Evolutionary conservation across 2,797 vertebrate species (phyloP).

Genomic region (Huso huso): DNA sequence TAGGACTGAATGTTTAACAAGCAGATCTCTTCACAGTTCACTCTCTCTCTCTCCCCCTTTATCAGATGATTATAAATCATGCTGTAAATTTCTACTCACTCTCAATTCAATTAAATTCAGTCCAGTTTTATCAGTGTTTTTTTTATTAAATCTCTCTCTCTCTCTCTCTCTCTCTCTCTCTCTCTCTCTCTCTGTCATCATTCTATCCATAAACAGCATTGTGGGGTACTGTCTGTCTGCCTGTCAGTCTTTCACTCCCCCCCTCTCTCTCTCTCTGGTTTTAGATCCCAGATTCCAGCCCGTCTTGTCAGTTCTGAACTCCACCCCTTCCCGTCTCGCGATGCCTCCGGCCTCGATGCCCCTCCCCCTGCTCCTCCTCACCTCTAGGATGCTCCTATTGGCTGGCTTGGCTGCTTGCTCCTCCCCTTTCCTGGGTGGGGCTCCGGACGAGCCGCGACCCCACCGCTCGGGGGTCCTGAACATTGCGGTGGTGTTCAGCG

Average conservation of each 20-base stretch:
- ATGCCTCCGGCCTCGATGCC: constrained; percentile 50
- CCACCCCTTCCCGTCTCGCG: constrained; percentile 11
- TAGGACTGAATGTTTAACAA: too few relatives aligned
- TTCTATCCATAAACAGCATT: background rate
- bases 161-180: constrained; percentile 40
- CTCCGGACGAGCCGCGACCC: constrained; percentile 24
- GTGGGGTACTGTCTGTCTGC: background rate
- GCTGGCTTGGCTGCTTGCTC: constrained; percentile 55
- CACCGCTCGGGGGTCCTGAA: constrained; percentile 44
- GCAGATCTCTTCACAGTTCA: too few relatives aligned
- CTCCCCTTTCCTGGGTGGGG: constrained; percentile 72
- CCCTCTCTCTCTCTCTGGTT: constrained; percentile 17
- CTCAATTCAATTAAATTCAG: too few relatives aligned
- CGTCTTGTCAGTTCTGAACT: constrained; percentile 13
- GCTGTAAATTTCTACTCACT: too few relatives aligned
- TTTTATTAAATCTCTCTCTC: constrained; percentile 50
- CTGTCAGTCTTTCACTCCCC: constrained; percentile 8
- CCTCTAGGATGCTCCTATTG: constrained; percentile 66
- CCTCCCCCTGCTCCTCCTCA: constrained; percentile 71
- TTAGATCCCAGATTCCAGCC: background rate
- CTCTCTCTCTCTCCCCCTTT: too few relatives aligned
- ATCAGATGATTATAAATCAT: too few relatives aligned
- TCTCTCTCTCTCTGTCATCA: constrained; percentile 41
- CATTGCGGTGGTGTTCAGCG: constrained; percentile 75
- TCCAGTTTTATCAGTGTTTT: constrained; percentile 53